phyloP scores from a whole-genome alignment of 2,113 vertebrate genomes.

The Poicephalus meyeri region DNA sequence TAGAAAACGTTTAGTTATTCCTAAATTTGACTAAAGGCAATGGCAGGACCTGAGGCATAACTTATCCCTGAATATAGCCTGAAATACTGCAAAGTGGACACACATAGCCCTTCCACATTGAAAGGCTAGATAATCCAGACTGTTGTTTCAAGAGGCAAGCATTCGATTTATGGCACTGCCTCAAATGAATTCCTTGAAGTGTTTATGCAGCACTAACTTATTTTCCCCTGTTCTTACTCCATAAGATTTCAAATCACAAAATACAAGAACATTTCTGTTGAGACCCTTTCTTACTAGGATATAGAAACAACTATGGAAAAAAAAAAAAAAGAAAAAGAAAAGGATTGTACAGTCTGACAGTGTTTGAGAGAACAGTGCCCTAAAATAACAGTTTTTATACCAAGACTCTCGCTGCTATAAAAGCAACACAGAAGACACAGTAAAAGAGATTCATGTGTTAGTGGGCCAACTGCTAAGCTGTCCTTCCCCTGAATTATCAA shows the following conservation, averaged over 20 bases:
- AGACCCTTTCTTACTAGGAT: neutral
- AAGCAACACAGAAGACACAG: neutral
- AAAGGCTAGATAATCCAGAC: neutral
- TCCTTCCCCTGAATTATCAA: neutral
- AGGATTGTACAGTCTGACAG: neutral
- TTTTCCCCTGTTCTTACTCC: neutral
- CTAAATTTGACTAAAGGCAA: neutral
- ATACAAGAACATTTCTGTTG: neutral
- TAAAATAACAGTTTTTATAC: neutral
- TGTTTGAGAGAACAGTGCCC: neutral
- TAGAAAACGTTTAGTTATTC: neutral
- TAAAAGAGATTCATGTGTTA: neutral
- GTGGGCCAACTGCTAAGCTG: neutral
- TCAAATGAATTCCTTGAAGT: neutral
- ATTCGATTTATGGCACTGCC: neutral
- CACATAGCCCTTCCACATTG: rapidly evolving
- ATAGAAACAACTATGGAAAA: neutral
- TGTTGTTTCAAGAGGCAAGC: neutral
- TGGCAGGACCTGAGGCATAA: neutral
- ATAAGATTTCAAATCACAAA: neutral
- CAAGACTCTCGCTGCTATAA: neutral
- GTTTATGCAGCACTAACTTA: neutral
- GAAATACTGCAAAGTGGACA: neutral
- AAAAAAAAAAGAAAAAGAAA: neutral
- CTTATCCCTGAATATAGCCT: neutral